Evolutionary conservation across 2,888 invertebrate genomes (phyloP), one percentile per base, ranked within the genome.

Genomic region (Nezara viridula): DNA sequence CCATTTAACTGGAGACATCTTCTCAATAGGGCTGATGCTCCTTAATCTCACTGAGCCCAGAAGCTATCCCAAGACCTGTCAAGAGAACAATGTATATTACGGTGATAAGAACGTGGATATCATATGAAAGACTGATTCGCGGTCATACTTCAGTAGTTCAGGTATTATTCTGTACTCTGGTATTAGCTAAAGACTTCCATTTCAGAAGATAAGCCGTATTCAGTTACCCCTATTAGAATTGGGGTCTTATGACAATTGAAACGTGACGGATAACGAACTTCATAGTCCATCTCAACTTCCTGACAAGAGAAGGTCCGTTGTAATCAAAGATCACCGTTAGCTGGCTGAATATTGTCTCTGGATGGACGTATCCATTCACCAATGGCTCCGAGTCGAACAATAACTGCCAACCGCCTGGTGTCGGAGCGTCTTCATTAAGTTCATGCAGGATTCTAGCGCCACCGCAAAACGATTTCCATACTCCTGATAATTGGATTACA

Each of bases 381-480:
- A 44, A 47, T 7, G 40, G 77, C 32, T 37, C 77, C 77, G 19
- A 37, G 37, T 81, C 81, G 81, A 81, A 47, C 81, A 81, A 44
- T 81, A 47, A 44, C 44, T 16, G n/a, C 81, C 44, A 24, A 81
- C 81, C 44, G 81, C 37, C 37, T 1, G 81, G 44, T 47, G 81
- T 12, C 44, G 44, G 19, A 16, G 44, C 44, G 44, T 81, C 81
- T 81, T 81, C 81, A 81, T 81, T n/a, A 81, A 44, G 4, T 81
- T 81, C 81, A 40, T 81, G 44, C 81, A 81, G 81, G 81, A 81
- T 81, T 81, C 81, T 81, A 81, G 81, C 81, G 81, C 81, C 81
- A 81, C 81, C 81, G 44, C 40, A 81, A 81, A 81, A 40, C 81
- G 44, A 44, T 81, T 81, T 81, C 44, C 81, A 81, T 81, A 81